Evolutionary conservation across 2,113 vertebrate species (phyloP), one percentile per base, ranked within the genome.

Genomic region (Gasterosteus nipponicus): DNA sequence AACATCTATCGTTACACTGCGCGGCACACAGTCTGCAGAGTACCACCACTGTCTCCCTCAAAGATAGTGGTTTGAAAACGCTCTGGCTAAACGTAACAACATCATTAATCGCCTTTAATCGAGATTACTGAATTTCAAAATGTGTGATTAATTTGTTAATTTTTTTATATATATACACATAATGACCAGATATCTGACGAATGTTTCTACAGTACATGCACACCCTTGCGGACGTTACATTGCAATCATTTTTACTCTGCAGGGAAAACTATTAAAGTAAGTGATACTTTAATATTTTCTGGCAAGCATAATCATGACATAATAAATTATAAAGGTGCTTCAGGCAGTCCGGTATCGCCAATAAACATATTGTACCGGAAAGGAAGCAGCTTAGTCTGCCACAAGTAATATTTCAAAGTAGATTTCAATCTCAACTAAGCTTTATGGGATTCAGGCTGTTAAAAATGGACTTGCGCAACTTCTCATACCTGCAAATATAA

Each of bases 281-380:
- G 69, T 77, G 63, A 70, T 64, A 76, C 57, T 75, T 80, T 78
- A 73, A 87, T 81, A 76, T 87, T 74, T 79, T 65, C 69, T 87
- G 85, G 80, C 86, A 83, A 59, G 67, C 76, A 71, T 75, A 77
- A 80, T 80, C 61, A 68, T 75, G 61, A 38, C 51, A 64, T 63
- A 70, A 79, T 84, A 26, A 87, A 77, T 84, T 47, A 64, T 61
- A 76, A 82, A 86, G 60, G 72, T 66, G 64, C 49, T 75, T 29
- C 46, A 69, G 31, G 66, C 60, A 49, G 73, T 87, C 72, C 69
- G 75, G 69, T 71, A 71, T 77, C 29, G 53, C 68, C 65, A 73
- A 73, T 86, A 84, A 84, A 87, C 81, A 86, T 70, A 87, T 65
- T 75, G 51, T 82, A 89, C 78, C 80, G 76, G 66, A 73, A 82